Percentiles rank a stretch among this genome's conserved stretches.
Conservation (phyloP, 2,797 vertebrate species). For the Squalus acanthias region DNA sequence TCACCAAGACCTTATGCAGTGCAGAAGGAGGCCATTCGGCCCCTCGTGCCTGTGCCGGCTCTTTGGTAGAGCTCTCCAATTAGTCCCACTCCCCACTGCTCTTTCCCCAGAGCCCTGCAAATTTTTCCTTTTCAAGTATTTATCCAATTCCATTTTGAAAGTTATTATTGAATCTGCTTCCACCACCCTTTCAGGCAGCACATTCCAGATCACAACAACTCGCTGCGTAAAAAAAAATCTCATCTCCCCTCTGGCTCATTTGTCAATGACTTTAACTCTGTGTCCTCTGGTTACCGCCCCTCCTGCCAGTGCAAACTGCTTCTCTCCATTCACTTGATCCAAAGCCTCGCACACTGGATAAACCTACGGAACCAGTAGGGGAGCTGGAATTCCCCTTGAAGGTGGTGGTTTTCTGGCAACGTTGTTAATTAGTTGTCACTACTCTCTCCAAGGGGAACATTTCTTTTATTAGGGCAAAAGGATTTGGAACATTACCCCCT, state of each 20-base stretch:
- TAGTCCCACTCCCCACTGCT: not conserved
- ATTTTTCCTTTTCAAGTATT: not conserved
- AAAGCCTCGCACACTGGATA: no score
- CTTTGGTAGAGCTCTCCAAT: not conserved
- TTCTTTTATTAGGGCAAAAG: not conserved
- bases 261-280: not conserved
- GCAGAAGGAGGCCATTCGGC: no score
- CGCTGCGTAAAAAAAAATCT: not conserved
- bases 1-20: no score
- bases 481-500: not conserved
- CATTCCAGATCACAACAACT: not conserved
- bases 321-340: not conserved
- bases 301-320: not conserved
- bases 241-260: not conserved
- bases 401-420: not conserved
- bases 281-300: not conserved
- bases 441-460: not conserved
- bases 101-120: not conserved
- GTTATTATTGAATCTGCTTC: not conserved
- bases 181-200: not conserved
- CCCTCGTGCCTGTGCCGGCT: not conserved
- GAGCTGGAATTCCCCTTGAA: not conserved
- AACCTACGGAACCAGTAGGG: no score
- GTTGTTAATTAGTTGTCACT: not conserved
- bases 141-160: not conserved